phyloP scores from a whole-genome alignment of 30 jellyfish, hydroid and myxozoan genomes.

The Clytia hemisphaerica region DNA sequence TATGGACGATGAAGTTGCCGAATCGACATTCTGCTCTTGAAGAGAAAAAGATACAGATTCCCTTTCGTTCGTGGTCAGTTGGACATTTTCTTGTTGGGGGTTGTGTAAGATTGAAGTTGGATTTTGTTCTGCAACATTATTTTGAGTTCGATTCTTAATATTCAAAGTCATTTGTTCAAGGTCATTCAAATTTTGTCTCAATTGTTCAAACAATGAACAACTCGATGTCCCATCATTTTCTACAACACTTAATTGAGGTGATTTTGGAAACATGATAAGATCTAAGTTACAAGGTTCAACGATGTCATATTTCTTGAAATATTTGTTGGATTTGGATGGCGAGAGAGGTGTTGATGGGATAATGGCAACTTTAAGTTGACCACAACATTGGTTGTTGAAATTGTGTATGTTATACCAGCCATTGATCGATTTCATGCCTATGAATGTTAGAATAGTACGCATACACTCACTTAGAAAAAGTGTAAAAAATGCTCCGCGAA shows the following conservation, averaged over 20 bases:
- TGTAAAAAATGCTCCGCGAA: too few species aligned
- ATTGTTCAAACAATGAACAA: constrained; percentile 16
- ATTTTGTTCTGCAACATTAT: too few species aligned
- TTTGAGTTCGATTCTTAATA: constrained; percentile 5
- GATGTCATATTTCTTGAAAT: constrained; percentile 33
- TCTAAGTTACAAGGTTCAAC: constrained; percentile 19
- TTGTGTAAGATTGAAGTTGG: too few species aligned
- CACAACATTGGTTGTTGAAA: constrained; percentile 54
- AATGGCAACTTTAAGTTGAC: constrained; percentile 77
- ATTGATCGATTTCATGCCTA: constrained; percentile 46
- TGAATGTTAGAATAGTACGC: not conserved
- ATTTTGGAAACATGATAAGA: not conserved
- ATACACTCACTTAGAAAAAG: not conserved
- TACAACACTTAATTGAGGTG: not conserved
- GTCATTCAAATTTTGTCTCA: constrained; percentile 9
- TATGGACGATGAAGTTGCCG: too few species aligned
- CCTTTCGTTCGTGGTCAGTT: too few species aligned
- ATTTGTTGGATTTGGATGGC: constrained; percentile 66
- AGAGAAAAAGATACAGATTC: too few species aligned
- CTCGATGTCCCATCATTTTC: not conserved
- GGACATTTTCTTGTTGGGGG: too few species aligned
- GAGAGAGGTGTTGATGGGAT: constrained; percentile 51
- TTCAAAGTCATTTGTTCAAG: constrained; percentile 7
- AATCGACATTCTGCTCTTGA: too few species aligned
- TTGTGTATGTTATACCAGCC: constrained; percentile 87